Base-by-base conservation (phyloP, 2,113 vertebrate genomes). In the Paradoxurus hermaphroditus region DNA sequence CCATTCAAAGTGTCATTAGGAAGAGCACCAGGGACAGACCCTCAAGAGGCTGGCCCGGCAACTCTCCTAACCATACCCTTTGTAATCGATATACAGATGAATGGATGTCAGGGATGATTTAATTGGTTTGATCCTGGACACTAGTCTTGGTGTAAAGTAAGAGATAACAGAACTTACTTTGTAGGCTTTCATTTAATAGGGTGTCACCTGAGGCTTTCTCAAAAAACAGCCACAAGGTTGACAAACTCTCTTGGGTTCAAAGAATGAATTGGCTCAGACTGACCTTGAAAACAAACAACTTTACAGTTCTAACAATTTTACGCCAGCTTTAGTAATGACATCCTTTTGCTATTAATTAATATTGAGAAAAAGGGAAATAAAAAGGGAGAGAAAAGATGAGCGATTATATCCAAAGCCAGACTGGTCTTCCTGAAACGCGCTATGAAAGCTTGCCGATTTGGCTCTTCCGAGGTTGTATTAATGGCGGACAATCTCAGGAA, bases 231-330 rank as follows among this genome's bases (percentile, higher is more conserved):
- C n/a, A 68, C 72, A 11, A n/a, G 11, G 49, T 18, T 39, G 46
- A 63, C 77, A 75, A 88, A 63, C 4, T n/a, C 72, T 73, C 73
- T 85, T 68, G 73, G 56, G 13, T 79, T 94, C 36, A 82, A 87
- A 65, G 73, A 90, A 77, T 41, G 82, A 95, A 92, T 2, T 16
- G 29, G 34, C 46, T 86, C 34, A 25, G 9, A 39, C 0, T 36
- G n/a, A 78, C 5, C 13, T 83, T 70, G 70, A 92, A 95, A 90
- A 87, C n/a, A 92, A 95, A 94, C 8, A 84, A 49, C 65, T 73
- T 82, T n/a, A 77, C 1, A 49, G 65, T 67, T 96, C 82, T 41
- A 34, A 95, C 25, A 65, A 39, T 41, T 85, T 77, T 49, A 72
- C 7, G 34, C 27, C 70, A 63, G 15, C n/a, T 94, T 77, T 86